Evolutionary conservation across 2,113 vertebrate genomes (phyloP), one percentile per base, ranked within the genome.

Genomic region (Melanostigma gelatinosum): DNA sequence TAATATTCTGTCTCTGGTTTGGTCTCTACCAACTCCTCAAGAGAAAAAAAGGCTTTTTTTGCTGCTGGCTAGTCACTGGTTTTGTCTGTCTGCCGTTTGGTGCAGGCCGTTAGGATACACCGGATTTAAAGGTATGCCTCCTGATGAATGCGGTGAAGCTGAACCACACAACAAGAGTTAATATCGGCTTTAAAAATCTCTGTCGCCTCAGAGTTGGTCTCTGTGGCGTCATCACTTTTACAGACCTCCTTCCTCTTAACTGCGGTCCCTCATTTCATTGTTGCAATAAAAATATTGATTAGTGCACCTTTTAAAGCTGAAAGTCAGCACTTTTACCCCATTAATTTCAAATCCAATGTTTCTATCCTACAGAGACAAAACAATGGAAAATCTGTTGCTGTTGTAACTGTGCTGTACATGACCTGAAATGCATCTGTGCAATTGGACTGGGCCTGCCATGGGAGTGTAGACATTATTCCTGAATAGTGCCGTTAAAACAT

Each of bases 201-300:
- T 8, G 16, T 1, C 10, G 70, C 36, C 44, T 55, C 27, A 64
- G 16, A 84, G 48, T 34, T 24, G 16, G 13, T 40, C 29, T 44
- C 24, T 42, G 22, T 62, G 24, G 36, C 3, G 29, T 29, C 29
- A 44, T 62, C 20, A 27, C 70, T 40, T 36, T 40, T 27, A 32
- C 13, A 4, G 3, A 27, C 12, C 10, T 4, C n/a, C 48, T 36
- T 62, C 22, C 24, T 48, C 62, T 32, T 22, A 15, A 3, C 50
- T 22, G 1, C 1, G 1, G 5, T 38, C 12, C 16, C 55, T 46
- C 54, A 18, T 67, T 68, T 55, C 63, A 68, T 32, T 73, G 36
- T 65, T 40, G 24, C 16, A 29, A 8, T 52, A n/a, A 66, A 61
- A 58, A 10, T 64, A 78, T 58, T 63, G 83, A 77, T 85, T 40